Percentiles rank a stretch among this genome's conserved stretches.
Evolutionary conservation across 2,888 invertebrate genomes (phyloP).

Genomic region (Chrysodeixis includens): DNA sequence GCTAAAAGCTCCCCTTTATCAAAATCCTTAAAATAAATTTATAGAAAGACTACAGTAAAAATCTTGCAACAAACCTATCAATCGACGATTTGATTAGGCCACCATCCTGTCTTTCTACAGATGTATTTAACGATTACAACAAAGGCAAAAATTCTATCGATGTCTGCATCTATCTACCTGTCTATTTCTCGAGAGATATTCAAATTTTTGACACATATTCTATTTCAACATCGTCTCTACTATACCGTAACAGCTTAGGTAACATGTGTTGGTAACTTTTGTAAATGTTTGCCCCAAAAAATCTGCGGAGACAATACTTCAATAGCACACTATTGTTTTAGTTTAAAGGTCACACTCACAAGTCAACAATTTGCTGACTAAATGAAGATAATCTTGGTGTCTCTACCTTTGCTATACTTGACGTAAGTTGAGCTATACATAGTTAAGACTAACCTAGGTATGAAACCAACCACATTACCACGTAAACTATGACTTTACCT

Average conservation of each 20-base stretch:
- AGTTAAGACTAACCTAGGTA: neutral
- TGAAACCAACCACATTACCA: neutral
- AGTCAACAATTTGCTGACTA: neutral
- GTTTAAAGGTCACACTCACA: slow-evolving; percentile 1
- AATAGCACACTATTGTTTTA: neutral
- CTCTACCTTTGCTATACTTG: neutral
- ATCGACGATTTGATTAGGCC: too few relatives aligned
- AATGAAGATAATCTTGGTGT: neutral
- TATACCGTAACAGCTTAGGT: neutral
- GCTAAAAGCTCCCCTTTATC: too few relatives aligned
- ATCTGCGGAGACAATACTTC: neutral
- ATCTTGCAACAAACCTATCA: too few relatives aligned
- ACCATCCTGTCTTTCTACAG: too few relatives aligned
- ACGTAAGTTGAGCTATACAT: neutral
- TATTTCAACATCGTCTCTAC: slow-evolving; percentile 1
- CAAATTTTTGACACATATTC: neutral
- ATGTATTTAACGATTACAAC: too few relatives aligned
- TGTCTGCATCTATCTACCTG: neutral
- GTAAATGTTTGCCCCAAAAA: slow-evolving; percentile 4
- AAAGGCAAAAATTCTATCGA: too few relatives aligned
- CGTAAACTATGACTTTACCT: neutral
- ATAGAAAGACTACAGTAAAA: too few relatives aligned
- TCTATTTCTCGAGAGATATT: neutral
- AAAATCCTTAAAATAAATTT: too few relatives aligned
- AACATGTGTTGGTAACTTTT: neutral